Evolutionary conservation across 2,797 vertebrate species (phyloP), one percentile per base, ranked within the genome.

Genomic region (Lophotriccus pileatus): DNA sequence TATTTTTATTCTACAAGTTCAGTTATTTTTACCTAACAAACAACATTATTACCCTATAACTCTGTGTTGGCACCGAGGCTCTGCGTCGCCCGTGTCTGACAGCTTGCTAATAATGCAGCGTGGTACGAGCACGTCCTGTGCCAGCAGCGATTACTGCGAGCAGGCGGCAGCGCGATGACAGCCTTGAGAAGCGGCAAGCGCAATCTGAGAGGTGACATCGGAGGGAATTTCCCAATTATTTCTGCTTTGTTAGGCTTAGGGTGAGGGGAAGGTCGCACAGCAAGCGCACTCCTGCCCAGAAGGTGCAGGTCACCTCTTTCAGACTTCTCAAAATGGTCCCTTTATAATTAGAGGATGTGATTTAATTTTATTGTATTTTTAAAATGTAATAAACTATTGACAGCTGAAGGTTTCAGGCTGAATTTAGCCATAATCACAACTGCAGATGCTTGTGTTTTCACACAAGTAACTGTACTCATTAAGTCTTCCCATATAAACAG

Each of bases 81-180:
- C 47, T 27, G 70, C 75, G 14, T 91, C 32, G 60, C 84, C 41
- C 30, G 59, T 95, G 91, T 93, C 70, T 96, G 97, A 95, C 97
- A 98, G 97, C 94, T 97, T 95, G 97, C 91, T 97, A 94, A 95
- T 95, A 93, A 94, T 79, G 76, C 87, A 86, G 93, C 63, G 63
- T 91, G 95, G 94, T 93, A 85, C 19, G 64, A 89, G 86, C 89
- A 6, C 36, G 39, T 90, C 77, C 69, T 14, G 76, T 97, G 95
- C 95, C 94, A 97, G 92, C 90, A 96, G 89, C 52, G 47, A 77
- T 94, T 95, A 47, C 92, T 84, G 92, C 9, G 69, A 92, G 84
- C 74, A 66, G 94, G 80, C 72, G 44, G 60, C 62, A 89, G 83
- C 30, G 24, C 17, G 89, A 88, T 94, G 91, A 96, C 96, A 96